These are phyloP conservation scores for Ardeotis arabs DNA, from an alignment of 2,113 vertebrate species.

Conservation along the genomic window DNA sequence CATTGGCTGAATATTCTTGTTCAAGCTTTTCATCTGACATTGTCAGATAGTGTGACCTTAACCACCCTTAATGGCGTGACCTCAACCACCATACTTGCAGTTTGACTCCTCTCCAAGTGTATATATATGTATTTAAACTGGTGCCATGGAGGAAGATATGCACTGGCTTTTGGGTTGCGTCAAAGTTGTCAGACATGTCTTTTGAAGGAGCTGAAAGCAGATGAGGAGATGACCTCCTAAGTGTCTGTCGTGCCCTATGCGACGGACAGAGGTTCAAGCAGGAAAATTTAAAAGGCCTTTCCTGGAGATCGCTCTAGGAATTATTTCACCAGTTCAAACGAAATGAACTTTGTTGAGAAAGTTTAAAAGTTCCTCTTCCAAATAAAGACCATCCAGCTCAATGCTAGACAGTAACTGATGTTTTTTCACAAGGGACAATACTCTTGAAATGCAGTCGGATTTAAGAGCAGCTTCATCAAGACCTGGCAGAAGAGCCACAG, in stretches of 20 bases:
- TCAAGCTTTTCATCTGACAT: slow-evolving; percentile 10
- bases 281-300: not conserved
- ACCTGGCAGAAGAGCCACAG: rapidly evolving
- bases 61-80: not conserved
- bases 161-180: not conserved
- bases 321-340: not conserved
- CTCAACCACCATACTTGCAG: not conserved
- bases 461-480: not conserved
- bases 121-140: not conserved
- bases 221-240: not conserved
- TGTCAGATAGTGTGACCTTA: slow-evolving; percentile 45
- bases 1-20: not conserved
- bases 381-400: not conserved
- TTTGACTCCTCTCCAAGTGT: not conserved
- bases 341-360: not conserved
- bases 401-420: not conserved
- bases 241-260: not conserved
- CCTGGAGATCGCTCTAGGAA: not conserved
- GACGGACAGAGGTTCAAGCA: not conserved
- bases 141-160: not conserved
- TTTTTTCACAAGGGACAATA: not conserved
- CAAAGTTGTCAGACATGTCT: slow-evolving; percentile 32
- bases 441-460: not conserved
- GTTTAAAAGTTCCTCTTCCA: not conserved
- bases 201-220: slow-evolving; percentile 30